These are phyloP conservation scores for Cosmia pyralina DNA, from an alignment of 2,888 invertebrate species.

Conservation along the genomic window DNA sequence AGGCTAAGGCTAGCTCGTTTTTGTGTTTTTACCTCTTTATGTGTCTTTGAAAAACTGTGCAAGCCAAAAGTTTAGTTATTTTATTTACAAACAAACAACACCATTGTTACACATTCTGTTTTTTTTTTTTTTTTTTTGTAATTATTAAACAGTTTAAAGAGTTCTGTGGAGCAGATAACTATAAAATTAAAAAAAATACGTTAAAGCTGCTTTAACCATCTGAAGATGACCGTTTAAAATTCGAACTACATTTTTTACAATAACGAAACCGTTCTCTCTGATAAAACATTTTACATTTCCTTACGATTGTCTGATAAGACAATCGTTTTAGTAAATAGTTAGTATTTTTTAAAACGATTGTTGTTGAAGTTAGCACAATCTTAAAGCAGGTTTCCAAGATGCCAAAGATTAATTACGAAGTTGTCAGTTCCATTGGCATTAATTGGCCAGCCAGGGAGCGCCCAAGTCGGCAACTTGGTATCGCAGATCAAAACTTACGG, in stretches of 20 bases:
- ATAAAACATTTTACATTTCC: slow-evolving; percentile 32
- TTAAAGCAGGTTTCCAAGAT: slow-evolving; percentile 31
- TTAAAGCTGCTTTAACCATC: not conserved
- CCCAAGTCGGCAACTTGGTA: slow-evolving; percentile 38
- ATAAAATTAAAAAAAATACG: not conserved
- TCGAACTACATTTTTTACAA: not conserved
- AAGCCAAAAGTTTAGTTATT: not conserved
- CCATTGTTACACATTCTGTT: no score
- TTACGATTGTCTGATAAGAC: not conserved
- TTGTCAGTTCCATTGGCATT: slow-evolving; percentile 56
- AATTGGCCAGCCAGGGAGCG: slow-evolving; percentile 47
- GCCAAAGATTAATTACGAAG: slow-evolving; percentile 57
- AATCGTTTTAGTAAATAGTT: slow-evolving; percentile 24
- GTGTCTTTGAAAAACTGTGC: not conserved
- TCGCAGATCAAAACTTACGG: slow-evolving; percentile 59
- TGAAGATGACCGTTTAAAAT: no score
- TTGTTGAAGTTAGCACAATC: slow-evolving; percentile 38
- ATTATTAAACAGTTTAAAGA: not conserved
- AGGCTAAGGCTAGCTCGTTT: no score
- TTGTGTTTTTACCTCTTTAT: not conserved
- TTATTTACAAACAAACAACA: not conserved
- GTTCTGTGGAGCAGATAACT: not conserved
- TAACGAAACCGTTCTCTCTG: not conserved
- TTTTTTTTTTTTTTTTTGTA: no score
- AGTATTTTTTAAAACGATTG: no score